Percentiles rank a stretch among this genome's conserved stretches.
Evolutionary conservation across 2,113 vertebrate species (phyloP).

Genomic region (Cathartes aura): DNA sequence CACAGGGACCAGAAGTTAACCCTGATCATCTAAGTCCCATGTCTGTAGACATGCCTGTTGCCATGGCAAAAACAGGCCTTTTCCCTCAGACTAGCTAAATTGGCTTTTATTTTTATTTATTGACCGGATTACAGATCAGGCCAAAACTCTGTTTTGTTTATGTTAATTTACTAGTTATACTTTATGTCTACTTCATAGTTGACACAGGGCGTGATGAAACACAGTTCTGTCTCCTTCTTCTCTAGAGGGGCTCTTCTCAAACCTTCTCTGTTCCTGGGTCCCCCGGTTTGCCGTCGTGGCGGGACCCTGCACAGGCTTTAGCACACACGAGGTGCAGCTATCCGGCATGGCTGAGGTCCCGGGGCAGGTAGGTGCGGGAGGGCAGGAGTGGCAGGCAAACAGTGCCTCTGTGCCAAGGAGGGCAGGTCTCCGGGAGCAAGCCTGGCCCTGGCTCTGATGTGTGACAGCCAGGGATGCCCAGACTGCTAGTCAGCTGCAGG

Average conservation of each 20-base stretch:
- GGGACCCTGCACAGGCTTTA: background rate
- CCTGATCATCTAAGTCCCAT: background rate
- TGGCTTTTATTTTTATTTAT: background rate
- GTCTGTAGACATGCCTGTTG: background rate
- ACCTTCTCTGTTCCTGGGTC: background rate
- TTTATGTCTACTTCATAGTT: background rate
- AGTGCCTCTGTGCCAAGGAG: background rate
- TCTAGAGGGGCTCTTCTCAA: background rate
- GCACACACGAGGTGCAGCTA: rapidly evolving
- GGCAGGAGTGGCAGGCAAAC: background rate
- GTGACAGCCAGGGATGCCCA: background rate
- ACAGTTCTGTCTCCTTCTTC: background rate
- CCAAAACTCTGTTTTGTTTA: background rate
- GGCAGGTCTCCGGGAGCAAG: background rate
- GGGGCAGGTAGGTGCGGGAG: background rate
- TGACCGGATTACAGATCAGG: background rate
- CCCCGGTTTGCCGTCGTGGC: rapidly evolving
- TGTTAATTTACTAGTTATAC: background rate
- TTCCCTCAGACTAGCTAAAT: background rate
- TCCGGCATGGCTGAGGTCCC: background rate
- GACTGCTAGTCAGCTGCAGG: background rate
- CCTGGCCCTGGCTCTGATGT: background rate
- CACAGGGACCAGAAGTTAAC: background rate
- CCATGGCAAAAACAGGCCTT: background rate
- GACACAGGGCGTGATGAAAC: background rate